Percentiles rank a stretch among this genome's conserved stretches.
These are phyloP conservation scores for Diplodus sargus DNA, from an alignment of 2,797 vertebrate species.

Conservation along the genomic window DNA sequence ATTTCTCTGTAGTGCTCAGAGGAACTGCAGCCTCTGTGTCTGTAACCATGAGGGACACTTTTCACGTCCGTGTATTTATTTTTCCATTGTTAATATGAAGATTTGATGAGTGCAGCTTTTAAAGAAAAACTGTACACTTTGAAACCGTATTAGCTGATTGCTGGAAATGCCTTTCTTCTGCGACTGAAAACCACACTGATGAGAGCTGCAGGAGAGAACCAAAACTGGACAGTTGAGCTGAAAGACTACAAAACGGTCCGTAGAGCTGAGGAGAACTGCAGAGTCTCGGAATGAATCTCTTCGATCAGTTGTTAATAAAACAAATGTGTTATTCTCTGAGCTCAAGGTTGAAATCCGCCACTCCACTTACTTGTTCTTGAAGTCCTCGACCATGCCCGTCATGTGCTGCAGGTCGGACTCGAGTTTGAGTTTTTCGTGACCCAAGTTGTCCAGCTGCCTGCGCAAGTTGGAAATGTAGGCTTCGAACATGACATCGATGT, in stretches of 20 bases:
- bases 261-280: neutral
- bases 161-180: neutral
- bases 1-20: neutral
- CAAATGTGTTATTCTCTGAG: neutral
- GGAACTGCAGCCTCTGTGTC: neutral
- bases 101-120: neutral
- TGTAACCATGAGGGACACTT: neutral
- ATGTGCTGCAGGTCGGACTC: conserved; percentile 84
- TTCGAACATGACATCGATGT: conserved; percentile 79
- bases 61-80: neutral
- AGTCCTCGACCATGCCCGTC: conserved; percentile 84
- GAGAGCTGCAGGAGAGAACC: neutral
- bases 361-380: conserved; percentile 78
- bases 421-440: conserved; percentile 82
- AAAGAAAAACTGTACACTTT: too few species aligned
- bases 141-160: neutral
- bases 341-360: neutral
- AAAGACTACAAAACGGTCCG: neutral
- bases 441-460: conserved; percentile 84
- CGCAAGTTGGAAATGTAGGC: conserved; percentile 82
- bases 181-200: neutral
- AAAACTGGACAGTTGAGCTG: neutral
- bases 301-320: conserved; percentile 8
- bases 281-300: neutral
- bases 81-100: neutral